These are phyloP conservation scores for Emydoidea blandingii DNA, from an alignment of 2,797 vertebrate genomes.

Conservation along the genomic window DNA sequence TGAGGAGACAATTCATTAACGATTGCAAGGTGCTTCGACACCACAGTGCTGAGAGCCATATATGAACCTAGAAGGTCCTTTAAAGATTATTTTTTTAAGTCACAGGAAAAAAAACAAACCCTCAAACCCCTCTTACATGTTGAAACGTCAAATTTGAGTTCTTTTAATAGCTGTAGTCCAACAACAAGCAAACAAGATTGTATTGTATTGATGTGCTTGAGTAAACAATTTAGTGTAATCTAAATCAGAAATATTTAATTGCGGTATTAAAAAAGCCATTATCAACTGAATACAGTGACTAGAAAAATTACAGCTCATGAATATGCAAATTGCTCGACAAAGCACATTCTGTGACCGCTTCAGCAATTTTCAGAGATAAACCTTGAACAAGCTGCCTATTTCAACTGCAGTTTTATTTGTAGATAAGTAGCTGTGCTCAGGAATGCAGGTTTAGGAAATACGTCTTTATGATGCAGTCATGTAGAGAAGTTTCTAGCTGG, in stretches of 20 bases:
- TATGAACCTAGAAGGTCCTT: background rate
- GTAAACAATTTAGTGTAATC: slow-evolving; percentile 37
- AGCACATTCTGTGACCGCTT: slow-evolving; percentile 46
- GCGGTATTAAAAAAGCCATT: slow-evolving; percentile 53
- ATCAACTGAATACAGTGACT: slow-evolving; percentile 65
- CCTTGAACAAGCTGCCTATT: slow-evolving; percentile 24
- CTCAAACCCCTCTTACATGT: background rate
- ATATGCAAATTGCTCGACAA: slow-evolving; percentile 65
- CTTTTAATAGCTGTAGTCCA: slow-evolving; percentile 12
- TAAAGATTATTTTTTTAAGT: slow-evolving; percentile 1
- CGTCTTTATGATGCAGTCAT: background rate
- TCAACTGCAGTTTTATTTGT: slow-evolving; percentile 45
- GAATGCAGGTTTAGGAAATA: slow-evolving; percentile 8
- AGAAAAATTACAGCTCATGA: slow-evolving; percentile 55
- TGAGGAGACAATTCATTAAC: background rate
- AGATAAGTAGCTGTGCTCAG: slow-evolving; percentile 31
- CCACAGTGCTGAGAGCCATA: background rate
- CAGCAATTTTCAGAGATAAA: slow-evolving; percentile 67
- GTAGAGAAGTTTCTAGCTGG: slow-evolving; percentile 22
- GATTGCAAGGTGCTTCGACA: background rate
- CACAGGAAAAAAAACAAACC: background rate
- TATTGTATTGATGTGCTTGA: slow-evolving; percentile 38
- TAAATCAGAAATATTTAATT: slow-evolving; percentile 47
- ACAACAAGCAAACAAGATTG: slow-evolving; percentile 24
- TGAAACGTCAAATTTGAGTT: slow-evolving; percentile 14